Base-by-base conservation (phyloP, 2,113 vertebrate species). In the Pipra filicauda region DNA sequence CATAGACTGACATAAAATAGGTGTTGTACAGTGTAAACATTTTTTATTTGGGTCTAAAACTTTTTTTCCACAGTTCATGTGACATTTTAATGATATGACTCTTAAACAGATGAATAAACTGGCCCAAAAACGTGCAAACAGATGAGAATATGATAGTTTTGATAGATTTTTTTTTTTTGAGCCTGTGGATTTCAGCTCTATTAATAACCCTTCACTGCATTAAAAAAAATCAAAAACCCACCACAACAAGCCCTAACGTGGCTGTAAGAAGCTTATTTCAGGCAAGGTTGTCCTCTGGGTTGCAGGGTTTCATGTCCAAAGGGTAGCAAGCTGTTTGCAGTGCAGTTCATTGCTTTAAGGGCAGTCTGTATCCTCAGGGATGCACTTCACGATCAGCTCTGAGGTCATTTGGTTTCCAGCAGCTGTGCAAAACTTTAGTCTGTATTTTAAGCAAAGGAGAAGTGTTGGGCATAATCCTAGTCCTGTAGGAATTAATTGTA, bases 21-120 rank as follows among this genome's bases (percentile, higher is more conserved):
- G 6, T 37, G 12, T 46, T 64, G 21, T 15, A 35, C 11, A 22
- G 8, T 19, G 18, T 20, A 31, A 79, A 37, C 2, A 1, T 2
- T 24, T 27, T 65, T 35, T 51, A 15, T 33, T 66, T 49, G 24
- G 12, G 1, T 58, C 39, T 79, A 33, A 69, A 73, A 8, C 4
- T 55, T n/a, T 87, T 88, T 87, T 57, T 15, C 27, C 7, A 11
- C 58, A 28, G 24, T 49, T 91, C 14, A 4, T 41, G 23, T 66
- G 31, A 31, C 0, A 0, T 33, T 89, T 84, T 62, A 66, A 37
- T 30, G 17, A 46, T 52, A 12, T 3, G 3, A 30, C 26, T 31
- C 14, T 69, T 59, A 37, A 71, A 85, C 9, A 51, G 23, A 27
- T 28, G 71, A n/a, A n/a, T 51, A 55, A 49, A 69, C 4, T 61